Evolutionary conservation across 2,888 invertebrate genomes (phyloP), one percentile per base, ranked within the genome.

Genomic region (Drosophila formosana): DNA sequence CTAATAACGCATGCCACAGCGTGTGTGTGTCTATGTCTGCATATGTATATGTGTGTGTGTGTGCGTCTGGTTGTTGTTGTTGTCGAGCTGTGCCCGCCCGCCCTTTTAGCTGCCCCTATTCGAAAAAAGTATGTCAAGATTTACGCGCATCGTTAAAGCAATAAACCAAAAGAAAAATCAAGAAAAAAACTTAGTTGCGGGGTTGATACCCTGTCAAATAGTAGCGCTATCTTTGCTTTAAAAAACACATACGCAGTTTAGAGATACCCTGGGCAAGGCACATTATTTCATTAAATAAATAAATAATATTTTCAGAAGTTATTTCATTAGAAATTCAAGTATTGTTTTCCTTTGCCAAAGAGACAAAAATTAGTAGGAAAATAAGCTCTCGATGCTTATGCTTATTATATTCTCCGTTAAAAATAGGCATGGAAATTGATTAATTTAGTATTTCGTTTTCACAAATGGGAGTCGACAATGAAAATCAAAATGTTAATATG

Each of bases 81-180:
- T 18, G 18, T 18, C 18, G 18, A 5, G 37, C 37, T n/a, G 13
- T 49, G 26, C 26, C 28, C 62, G 65, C 56, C 28, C 62, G 65
- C 52, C 73, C 58, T 56, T 66, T 68, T 41, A 18, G 39, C 61
- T 62, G 65, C 51, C 49, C 39, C 39, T 13, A 49, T 67, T 62
- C 28, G 45, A 57, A 51, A 55, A 88, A 82, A 80, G 83, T 83
- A 86, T 88, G 83, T 83, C 89, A 83, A 83, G 89, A 88, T 88
- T 86, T 82, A 83, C 83, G 83, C 87, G 89, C 83, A 80, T 88
- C 89, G 87, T 83, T 88, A 74, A 69, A 70, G 78, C 67, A 66
- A 78, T 73, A 74, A 76, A 84, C 60, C 72, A 80, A 73, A 60
- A 60, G 50, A 32, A 9, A 39, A 23, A 30, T 25, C 2, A 2